Evolutionary conservation across 2,797 vertebrate species (phyloP).

Genomic region (Takifugu ocellatus): DNA sequence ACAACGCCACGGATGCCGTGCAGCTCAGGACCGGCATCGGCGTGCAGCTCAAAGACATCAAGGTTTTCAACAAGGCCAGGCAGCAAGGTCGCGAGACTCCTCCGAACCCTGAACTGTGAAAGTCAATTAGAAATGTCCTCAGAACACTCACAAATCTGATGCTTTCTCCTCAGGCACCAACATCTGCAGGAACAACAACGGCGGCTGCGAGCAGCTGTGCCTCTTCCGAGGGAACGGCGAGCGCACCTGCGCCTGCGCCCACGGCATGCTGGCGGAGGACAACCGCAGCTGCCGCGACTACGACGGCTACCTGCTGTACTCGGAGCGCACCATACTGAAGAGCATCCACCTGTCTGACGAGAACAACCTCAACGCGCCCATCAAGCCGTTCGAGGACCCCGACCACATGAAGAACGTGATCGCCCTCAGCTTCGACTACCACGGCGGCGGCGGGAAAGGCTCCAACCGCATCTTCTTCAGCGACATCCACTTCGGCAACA

Average conservation of each 20-base stretch:
- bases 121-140: background rate
- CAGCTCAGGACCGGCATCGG: slow-evolving; percentile 92
- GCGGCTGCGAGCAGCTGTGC: slow-evolving; percentile 93
- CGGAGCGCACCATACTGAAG: slow-evolving; percentile 94
- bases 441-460: slow-evolving; percentile 83
- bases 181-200: slow-evolving; percentile 87
- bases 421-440: slow-evolving; percentile 91
- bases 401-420: slow-evolving; percentile 99
- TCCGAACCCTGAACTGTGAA: background rate
- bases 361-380: slow-evolving; percentile 93
- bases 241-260: slow-evolving; percentile 90
- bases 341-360: slow-evolving; percentile 97
- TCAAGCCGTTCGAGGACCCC: slow-evolving; percentile 93
- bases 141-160: background rate
- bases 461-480: slow-evolving; percentile 95
- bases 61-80: slow-evolving; percentile 93
- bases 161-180: slow-evolving; percentile 82
- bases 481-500: slow-evolving; percentile 98
- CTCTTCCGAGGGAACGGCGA: slow-evolving; percentile 81
- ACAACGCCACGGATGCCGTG: slow-evolving; percentile 91
- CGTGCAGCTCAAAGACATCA: slow-evolving; percentile 97
- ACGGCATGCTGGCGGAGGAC: slow-evolving; percentile 92
- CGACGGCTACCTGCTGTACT: slow-evolving; percentile 94
- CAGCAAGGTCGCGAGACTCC: slow-evolving; percentile 82
- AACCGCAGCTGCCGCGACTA: slow-evolving; percentile 88